Base-by-base conservation (phyloP, 2,113 vertebrate species). In the Heloderma charlesbogerti region DNA sequence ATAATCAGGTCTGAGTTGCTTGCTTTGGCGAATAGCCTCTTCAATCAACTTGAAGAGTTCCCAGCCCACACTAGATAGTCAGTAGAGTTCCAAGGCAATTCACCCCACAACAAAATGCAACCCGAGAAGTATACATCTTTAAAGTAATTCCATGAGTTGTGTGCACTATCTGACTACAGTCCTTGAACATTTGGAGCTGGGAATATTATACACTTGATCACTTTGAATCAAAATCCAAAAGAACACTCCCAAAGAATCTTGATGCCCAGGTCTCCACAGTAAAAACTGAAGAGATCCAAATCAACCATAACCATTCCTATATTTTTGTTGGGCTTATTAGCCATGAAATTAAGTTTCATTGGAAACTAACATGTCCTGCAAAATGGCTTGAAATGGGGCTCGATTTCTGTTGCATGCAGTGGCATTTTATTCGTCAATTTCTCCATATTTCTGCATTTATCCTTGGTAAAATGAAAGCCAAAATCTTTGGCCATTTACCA, bases 311-410 rank as follows among this genome's bases (percentile, higher is more conserved):
- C 29, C 20, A 12, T 57, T 71, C 72, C 45, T 88, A 1, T 74
- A 40, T 89, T 91, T 84, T 48, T 82, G 1, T 81, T 67, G 66
- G 82, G n/a, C 20, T 94, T 88, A 92, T 87, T 89, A 81, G 27
- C 84, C 66, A 81, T 74, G 66, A 89, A 93, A 93, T 92, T 29
- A 88, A 89, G 67, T 89, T 92, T 92, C 82, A 90, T 85, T 71
- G 72, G 87, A 29, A 90, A 69, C 71, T 57, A 87, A 54, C 20
- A 37, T 80, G 18, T 91, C 67, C 87, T 83, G 80, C 57, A 86
- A 86, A 82, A 63, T 63, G 82, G 34, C 48, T 88, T 67, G 81
- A 83, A 81, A 80, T 82, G 90, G 15, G 67, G 22, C 43, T 92
- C 3, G 34, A 7, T 81, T 0, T 34, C 67, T 78, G 37, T 77